Evolutionary conservation across 2,888 invertebrate species (phyloP), one percentile per base, ranked within the genome.

Genomic region (Anoplius nigerrimus): DNA sequence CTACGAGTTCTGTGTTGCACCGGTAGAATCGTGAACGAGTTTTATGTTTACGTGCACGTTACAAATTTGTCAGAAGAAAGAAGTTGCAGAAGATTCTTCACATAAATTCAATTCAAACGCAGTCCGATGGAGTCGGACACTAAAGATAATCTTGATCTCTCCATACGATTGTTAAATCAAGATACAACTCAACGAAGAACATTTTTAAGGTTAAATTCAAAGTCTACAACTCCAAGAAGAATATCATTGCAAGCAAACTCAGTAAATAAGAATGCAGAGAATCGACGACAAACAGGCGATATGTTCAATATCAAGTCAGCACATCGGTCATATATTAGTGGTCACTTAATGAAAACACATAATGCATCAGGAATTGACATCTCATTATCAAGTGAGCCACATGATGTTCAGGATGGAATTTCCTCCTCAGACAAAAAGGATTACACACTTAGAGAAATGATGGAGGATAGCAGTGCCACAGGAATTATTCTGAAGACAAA

Each of bases 391-490:
- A 27, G 84, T 34, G 74, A 76, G 18, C 81, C 84, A 0, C 82
- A 85, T 34, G 86, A 85, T 48, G 59, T 85, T 4, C 61, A 78
- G 21, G 83, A 86, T 56, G 81, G 84, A 18, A 85, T 82, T 75
- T 57, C 72, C 42, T 66, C 69, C 11, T 73, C 82, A 0, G 85
- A 84, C 20, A 83, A 70, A 24, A 83, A 69, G 53, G 83, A 87
- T 22, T 66, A 84, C 56, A 84, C 81, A 0, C 71, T 87, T 2
- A 76, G 84, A 16, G 86, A 87, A 62, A 84, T 87, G 81, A 88
- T 88, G 87, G 86, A 88, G 11, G 87, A 88, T 21, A 84, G 86
- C 46, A 69, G 82, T 2, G 80, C 83, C 0, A 87, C 88, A 0
- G 87, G 86, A 1, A 75, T 84, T n/a, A 82, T 88, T 53, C 67